Conservation (phyloP, 2,888 invertebrate genomes). For the Agelastica alni region DNA sequence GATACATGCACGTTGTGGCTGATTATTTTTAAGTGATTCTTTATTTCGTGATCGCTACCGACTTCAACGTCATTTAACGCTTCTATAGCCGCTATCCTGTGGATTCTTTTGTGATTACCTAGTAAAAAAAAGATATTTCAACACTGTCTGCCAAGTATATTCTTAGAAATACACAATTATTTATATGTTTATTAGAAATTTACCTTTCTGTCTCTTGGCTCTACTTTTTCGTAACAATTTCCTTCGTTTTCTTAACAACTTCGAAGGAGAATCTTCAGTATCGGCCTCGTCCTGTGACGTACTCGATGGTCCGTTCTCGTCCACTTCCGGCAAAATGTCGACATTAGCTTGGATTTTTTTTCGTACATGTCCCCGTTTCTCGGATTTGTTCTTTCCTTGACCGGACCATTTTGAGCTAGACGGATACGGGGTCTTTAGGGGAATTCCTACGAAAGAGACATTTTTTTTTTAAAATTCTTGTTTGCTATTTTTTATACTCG, state of each 20-base stretch:
- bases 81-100: conserved; percentile 48
- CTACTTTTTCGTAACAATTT: conserved; percentile 67
- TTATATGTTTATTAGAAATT: too few species aligned
- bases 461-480: neutral
- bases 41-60: conserved; percentile 53
- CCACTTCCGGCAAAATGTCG: conserved; percentile 58
- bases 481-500: too few species aligned
- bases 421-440: conserved; percentile 39
- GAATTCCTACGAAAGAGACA: conserved; percentile 32
- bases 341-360: conserved; percentile 57
- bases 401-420: conserved; percentile 41
- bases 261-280: conserved; percentile 51
- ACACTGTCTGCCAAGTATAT: too few species aligned
- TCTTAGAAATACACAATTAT: too few species aligned
- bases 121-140: conserved; percentile 9
- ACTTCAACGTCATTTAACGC: conserved; percentile 52
- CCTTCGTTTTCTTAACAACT: conserved; percentile 54
- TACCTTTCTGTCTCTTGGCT: conserved; percentile 61
- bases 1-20: conserved; percentile 45
- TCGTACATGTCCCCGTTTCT: conserved; percentile 59
- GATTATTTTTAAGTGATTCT: conserved; percentile 46
- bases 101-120: conserved; percentile 41
- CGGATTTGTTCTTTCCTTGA: conserved; percentile 48
- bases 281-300: conserved; percentile 61
- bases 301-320: conserved; percentile 60